These are phyloP conservation scores for Prosopocoilus inquinatus DNA, from an alignment of 2,888 invertebrate genomes.

Conservation along the genomic window DNA sequence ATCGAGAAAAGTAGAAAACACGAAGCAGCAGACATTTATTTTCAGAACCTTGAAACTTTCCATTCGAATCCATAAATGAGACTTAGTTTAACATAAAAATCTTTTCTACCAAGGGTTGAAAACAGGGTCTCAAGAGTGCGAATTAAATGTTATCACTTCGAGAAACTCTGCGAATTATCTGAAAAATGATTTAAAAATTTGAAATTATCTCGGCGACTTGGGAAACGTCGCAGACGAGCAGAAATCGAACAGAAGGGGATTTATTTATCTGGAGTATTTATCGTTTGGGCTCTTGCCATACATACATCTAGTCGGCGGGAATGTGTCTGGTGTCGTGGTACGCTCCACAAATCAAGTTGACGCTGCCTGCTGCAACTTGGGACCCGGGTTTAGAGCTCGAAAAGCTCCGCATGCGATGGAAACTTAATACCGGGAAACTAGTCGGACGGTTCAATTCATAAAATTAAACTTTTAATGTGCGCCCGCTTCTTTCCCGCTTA, in stretches of 20 bases:
- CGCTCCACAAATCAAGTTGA: constrained; percentile 9
- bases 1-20: too few species aligned
- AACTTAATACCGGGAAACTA: constrained; percentile 1
- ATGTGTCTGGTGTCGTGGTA: constrained; percentile 7
- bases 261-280: constrained; percentile 3
- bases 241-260: background rate
- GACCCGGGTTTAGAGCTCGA: background rate
- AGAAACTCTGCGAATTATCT: too few species aligned
- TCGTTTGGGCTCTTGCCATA: constrained; percentile 4
- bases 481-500: constrained; percentile 2
- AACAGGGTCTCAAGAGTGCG: too few species aligned
- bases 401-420: constrained; percentile 1
- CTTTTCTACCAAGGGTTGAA: too few species aligned
- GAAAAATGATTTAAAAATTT: too few species aligned
- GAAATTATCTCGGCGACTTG: too few species aligned
- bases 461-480: constrained; percentile 9
- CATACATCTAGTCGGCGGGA: constrained; percentile 1
- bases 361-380: background rate
- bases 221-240: too few species aligned
- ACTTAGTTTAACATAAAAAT: too few species aligned
- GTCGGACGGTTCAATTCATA: constrained; percentile 4
- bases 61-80: too few species aligned
- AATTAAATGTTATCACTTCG: too few species aligned
- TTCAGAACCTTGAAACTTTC: too few species aligned
- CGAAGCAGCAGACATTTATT: too few species aligned